Evolutionary conservation across 2,888 invertebrate species (phyloP), one percentile per base, ranked within the genome.

Genomic region (Drosophila paranaensis): DNA sequence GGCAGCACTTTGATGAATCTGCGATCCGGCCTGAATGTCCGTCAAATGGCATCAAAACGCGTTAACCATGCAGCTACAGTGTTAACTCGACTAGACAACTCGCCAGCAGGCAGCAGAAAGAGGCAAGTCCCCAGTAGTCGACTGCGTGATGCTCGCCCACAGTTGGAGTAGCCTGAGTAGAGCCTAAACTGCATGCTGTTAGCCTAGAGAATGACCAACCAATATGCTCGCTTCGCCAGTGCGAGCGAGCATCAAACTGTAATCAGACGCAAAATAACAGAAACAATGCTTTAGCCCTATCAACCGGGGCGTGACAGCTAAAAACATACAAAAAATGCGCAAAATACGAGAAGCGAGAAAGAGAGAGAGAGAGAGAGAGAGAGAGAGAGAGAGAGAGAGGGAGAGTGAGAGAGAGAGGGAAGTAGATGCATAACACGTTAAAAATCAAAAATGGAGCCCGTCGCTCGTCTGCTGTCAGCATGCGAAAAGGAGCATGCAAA

Each of bases 381-480:
- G 8, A 14, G 25, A 50, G 8, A 11, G 20, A 4, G 42, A 16
- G 48, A 16, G 45, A 37, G 20, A 50, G 27, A 27, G 27, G 6
- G 57, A 9, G 25, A 33, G 6, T 0, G 11, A 3, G 43, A 13
- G 45, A 3, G 16, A 64, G n/a, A 27, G 13, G 8, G 33, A 10
- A 30, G 39, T 53, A 64, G 64, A 55, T 82, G 71, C 77, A 79
- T 79, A 69, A 77, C 60, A 33, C 27, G 46, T 50, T 43, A 56
- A 72, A 60, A 56, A 60, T 46, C 57, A 55, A 70, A 79, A 62
- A 53, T 65, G 46, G 42, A 43, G 45, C 10, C 20, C 45, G 40
- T 27, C 53, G 14, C 37, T 25, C n/a, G 50, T 50, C 27, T 54
- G 48, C 39, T 39, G 46, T 37, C 56, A 62, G 27, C 43, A 35